Percentiles rank a stretch among this genome's conserved stretches.
Evolutionary conservation across 2,888 invertebrate genomes (phyloP).

Genomic region (Cryptus armator): DNA sequence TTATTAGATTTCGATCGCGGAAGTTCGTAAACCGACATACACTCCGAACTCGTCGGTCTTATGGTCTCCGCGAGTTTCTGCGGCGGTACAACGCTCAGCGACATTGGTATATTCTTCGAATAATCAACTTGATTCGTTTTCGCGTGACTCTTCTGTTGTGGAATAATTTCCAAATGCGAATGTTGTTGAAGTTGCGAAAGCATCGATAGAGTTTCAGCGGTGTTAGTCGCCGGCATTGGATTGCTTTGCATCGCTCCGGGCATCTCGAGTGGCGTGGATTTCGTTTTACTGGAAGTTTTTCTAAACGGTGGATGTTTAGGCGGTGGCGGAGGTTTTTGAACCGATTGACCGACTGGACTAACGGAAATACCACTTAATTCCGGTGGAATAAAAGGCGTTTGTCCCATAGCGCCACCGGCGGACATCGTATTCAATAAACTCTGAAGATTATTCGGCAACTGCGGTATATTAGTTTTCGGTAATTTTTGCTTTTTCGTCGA

Average conservation of each 20-base stretch:
- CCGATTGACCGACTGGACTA: constrained; percentile 73
- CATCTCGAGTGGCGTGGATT: constrained; percentile 62
- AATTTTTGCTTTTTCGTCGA: constrained; percentile 75
- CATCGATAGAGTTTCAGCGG: constrained; percentile 78
- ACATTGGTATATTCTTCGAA: constrained; percentile 74
- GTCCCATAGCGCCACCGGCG: constrained; percentile 61
- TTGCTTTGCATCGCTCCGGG: constrained; percentile 63
- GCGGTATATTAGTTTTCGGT: constrained; percentile 67
- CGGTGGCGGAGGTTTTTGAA: constrained; percentile 66
- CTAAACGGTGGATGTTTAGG: constrained; percentile 68
- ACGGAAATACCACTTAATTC: constrained; percentile 81
- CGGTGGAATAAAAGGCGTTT: constrained; percentile 73
- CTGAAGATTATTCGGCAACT: constrained; percentile 72
- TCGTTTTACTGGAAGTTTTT: constrained; percentile 69
- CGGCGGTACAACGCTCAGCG: constrained; percentile 74
- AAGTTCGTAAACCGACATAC: constrained; percentile 77
- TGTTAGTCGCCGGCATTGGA: constrained; percentile 68
- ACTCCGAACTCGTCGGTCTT: constrained; percentile 74
- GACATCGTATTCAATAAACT: constrained; percentile 73
- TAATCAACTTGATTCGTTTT: constrained; percentile 75
- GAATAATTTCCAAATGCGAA: constrained; percentile 83
- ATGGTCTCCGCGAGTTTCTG: constrained; percentile 75
- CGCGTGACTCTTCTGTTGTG: constrained; percentile 78
- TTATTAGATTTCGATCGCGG: constrained; percentile 71
- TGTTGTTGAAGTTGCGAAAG: constrained; percentile 82